Conservation (phyloP, 2,888 invertebrate species). For the Apotomis turbidana region DNA sequence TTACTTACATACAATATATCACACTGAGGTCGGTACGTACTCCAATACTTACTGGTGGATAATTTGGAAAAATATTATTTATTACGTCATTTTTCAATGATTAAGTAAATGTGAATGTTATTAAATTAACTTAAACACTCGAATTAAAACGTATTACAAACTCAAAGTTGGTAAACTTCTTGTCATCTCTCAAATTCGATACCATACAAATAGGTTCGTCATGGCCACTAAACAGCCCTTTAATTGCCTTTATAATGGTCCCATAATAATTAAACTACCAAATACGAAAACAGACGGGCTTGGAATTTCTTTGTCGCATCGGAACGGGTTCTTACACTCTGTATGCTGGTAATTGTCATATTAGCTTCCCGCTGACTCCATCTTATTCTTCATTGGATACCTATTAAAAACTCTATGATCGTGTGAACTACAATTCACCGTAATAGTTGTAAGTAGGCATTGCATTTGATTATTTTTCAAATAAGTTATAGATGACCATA, state of each 20-base stretch:
- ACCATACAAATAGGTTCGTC: conserved; percentile 8
- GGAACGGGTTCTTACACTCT: conserved; percentile 15
- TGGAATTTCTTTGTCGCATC: conserved; percentile 23
- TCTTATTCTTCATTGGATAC: conserved; percentile 1
- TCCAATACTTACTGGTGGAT: too few relatives aligned
- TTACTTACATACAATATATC: too few relatives aligned
- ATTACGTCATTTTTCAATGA: background rate
- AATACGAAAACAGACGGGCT: conserved; percentile 26
- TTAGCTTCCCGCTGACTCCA: conserved; percentile 16
- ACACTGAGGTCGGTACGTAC: too few relatives aligned
- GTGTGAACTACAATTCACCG: too few relatives aligned
- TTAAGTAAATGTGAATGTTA: too few relatives aligned
- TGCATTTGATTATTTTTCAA: too few relatives aligned
- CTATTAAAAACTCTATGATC: background rate
- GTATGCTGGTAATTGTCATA: conserved; percentile 12
- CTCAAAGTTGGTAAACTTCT: background rate
- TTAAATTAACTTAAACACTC: too few relatives aligned
- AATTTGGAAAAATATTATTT: too few relatives aligned
- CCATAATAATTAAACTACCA: conserved; percentile 26
- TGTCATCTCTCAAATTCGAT: background rate
- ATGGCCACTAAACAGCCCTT: conserved; percentile 14
- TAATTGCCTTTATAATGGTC: conserved; percentile 21
- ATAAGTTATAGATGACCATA: too few relatives aligned
- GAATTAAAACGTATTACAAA: too few relatives aligned
- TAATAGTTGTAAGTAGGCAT: too few relatives aligned